Conservation (phyloP, 2,797 vertebrate genomes). For the Acrocephalus scirpaceus region DNA sequence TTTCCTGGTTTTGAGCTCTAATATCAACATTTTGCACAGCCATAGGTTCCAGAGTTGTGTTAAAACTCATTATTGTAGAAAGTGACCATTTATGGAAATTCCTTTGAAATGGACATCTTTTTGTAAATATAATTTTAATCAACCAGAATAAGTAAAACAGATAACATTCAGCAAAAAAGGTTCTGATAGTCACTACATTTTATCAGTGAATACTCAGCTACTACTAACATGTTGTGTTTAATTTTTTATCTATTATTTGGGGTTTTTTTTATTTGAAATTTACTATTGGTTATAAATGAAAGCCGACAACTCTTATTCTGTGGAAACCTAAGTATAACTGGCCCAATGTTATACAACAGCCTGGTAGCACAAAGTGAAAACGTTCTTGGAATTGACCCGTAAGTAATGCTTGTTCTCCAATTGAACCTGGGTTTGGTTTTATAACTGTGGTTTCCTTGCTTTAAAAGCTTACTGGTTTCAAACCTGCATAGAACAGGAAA, state of each 20-base stretch:
- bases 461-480: not conserved
- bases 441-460: slow-evolving; percentile 43
- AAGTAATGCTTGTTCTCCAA: not conserved
- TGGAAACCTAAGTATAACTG: not conserved
- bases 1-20: not conserved
- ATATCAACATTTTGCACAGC: not conserved
- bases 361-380: not conserved
- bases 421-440: not conserved
- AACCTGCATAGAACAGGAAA: slow-evolving; percentile 33
- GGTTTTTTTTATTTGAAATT: not conserved
- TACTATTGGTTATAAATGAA: not conserved
- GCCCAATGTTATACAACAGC: not conserved
- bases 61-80: not conserved
- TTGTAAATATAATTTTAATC: not conserved
- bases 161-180: not conserved
- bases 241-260: not conserved
- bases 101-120: not conserved
- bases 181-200: not conserved
- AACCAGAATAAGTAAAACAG: not conserved
- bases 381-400: not conserved
- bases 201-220: not conserved
- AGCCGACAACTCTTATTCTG: not conserved
- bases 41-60: not conserved
- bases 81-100: not conserved
- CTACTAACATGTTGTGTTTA: fast-evolving